phyloP scores from a whole-genome alignment of 2,797 vertebrate species.

The Alosa sapidissima region DNA sequence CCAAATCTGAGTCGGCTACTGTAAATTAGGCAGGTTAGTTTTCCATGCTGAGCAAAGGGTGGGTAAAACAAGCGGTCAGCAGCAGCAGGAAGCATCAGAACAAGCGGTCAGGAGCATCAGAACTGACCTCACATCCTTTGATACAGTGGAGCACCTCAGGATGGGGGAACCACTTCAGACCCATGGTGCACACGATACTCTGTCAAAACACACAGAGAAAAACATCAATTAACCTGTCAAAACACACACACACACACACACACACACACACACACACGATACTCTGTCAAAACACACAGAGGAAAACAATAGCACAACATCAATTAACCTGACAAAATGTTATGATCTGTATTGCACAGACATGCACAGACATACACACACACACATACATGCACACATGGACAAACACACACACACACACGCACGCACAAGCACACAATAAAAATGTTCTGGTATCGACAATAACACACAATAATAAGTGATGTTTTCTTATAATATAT shows the following conservation, averaged over 20 bases:
- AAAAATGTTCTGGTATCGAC: neutral
- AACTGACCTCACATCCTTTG: slow-evolving; percentile 94
- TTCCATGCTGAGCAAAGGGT: neutral
- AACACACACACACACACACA: neutral
- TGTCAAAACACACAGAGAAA: slow-evolving; percentile 61
- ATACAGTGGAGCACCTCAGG: slow-evolving; percentile 92
- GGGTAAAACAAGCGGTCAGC: no score
- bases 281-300: slow-evolving; percentile 72
- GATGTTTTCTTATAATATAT: no score
- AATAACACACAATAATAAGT: neutral
- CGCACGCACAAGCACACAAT: neutral
- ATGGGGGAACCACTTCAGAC: slow-evolving; percentile 94
- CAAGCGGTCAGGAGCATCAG: neutral
- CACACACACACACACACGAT: slow-evolving; percentile 76
- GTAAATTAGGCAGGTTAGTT: no score
- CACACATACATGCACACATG: neutral
- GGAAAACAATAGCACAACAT: neutral
- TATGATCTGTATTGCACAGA: neutral
- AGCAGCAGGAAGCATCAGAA: no score
- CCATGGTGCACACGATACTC: slow-evolving; percentile 92
- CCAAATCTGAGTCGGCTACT: neutral
- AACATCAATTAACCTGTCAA: neutral
- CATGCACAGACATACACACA: neutral
- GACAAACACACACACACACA: neutral
- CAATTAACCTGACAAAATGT: neutral